phyloP scores from a whole-genome alignment of 2,113 vertebrate species.

The Oncorhynchus gorbuscha region DNA sequence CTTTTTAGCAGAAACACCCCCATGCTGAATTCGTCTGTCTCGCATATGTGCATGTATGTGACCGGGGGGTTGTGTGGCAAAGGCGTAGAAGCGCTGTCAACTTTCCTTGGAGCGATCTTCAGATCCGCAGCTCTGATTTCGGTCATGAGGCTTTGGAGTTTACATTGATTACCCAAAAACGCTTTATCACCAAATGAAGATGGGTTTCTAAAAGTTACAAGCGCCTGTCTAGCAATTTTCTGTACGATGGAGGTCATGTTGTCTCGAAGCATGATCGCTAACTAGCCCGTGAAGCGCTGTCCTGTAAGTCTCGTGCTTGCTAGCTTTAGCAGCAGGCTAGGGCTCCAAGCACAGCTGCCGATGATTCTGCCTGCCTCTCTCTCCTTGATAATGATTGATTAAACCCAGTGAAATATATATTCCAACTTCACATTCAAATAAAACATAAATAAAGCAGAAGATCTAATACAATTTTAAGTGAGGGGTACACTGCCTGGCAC shows the following conservation, averaged over 20 bases:
- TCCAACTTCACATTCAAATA: too few species aligned
- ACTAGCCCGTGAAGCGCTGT: neutral
- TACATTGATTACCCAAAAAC: slow-evolving; percentile 78
- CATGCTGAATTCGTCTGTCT: slow-evolving; percentile 90
- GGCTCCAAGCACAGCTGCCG: neutral
- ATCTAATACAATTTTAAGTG: neutral
- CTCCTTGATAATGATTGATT: neutral
- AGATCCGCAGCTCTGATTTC: slow-evolving; percentile 86
- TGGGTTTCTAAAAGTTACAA: slow-evolving; percentile 78
- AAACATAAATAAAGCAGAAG: neutral
- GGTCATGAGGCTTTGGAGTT: slow-evolving; percentile 78
- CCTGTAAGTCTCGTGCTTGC: neutral
- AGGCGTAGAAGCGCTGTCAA: slow-evolving; percentile 42
- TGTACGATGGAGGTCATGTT: slow-evolving; percentile 85
- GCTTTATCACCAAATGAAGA: slow-evolving; percentile 50
- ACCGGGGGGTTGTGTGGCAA: slow-evolving; percentile 74
- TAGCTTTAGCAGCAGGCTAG: slow-evolving; percentile 31
- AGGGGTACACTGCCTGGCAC: neutral
- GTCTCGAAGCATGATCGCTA: slow-evolving; percentile 78
- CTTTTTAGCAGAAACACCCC: slow-evolving; percentile 88
- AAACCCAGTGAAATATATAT: neutral
- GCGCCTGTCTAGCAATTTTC: slow-evolving; percentile 86
- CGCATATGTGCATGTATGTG: slow-evolving; percentile 97
- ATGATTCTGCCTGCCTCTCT: too few species aligned
- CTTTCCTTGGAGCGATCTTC: slow-evolving; percentile 78